Conservation (phyloP, 2,797 vertebrate species). For the Falco rusticolus region DNA sequence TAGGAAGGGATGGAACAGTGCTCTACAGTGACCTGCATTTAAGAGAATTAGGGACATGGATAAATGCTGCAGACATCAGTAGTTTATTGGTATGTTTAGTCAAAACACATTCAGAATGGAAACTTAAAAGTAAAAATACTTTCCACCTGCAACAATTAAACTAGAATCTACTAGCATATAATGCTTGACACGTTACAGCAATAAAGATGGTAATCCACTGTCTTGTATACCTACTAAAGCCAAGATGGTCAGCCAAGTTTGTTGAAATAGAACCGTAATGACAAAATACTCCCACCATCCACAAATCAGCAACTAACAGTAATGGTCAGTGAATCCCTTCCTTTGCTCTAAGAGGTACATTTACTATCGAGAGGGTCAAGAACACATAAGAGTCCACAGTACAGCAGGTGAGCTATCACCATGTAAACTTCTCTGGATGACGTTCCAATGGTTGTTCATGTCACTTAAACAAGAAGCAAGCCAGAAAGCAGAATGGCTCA, state of each 20-base stretch:
- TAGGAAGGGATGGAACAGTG: neutral
- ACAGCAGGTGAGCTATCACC: slow-evolving; percentile 80
- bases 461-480: slow-evolving; percentile 74
- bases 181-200: slow-evolving; percentile 86
- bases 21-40: slow-evolving; percentile 16
- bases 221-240: slow-evolving; percentile 85
- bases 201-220: slow-evolving; percentile 86
- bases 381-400: slow-evolving; percentile 76
- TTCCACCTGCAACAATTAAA: slow-evolving; percentile 88
- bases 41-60: slow-evolving; percentile 78
- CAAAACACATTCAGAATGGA: slow-evolving; percentile 96
- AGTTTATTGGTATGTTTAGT: slow-evolving; percentile 97
- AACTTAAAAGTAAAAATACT: slow-evolving; percentile 83
- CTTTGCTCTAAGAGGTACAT: slow-evolving; percentile 77
- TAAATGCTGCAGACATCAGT: slow-evolving; percentile 95
- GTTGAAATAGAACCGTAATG: slow-evolving; percentile 82
- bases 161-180: slow-evolving; percentile 89
- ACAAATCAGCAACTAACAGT: slow-evolving; percentile 79
- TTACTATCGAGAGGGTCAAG: slow-evolving; percentile 69
- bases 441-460: slow-evolving; percentile 58
- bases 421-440: slow-evolving; percentile 77
- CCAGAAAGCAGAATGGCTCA: slow-evolving; percentile 84
- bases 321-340: slow-evolving; percentile 77
- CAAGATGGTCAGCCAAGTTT: slow-evolving; percentile 82
- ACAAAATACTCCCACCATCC: slow-evolving; percentile 79